Evolutionary conservation across 2,888 invertebrate species (phyloP), one percentile per base, ranked within the genome.

Genomic region (Xestia c-nigrum): DNA sequence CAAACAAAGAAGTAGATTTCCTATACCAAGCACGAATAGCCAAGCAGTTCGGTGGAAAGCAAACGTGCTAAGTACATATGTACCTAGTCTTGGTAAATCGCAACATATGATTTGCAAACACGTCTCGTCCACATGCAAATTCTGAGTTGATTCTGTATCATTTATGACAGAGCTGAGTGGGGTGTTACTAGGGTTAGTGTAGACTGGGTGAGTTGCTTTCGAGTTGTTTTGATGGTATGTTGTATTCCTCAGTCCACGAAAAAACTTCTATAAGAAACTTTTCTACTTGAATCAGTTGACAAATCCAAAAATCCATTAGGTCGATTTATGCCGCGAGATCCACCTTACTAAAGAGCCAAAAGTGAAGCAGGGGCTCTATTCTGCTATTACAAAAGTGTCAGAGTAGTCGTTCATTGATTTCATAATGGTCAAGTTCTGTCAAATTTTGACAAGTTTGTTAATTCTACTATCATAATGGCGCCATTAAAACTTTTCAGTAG

Each of bases 51-150:
- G 16, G 59, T 14, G 57, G 19, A 83, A 78, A 77, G 76, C 75
- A 85, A 78, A 85, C 76, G 69, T 43, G 71, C 71, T 76, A 78
- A 86, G 78, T 82, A 85, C 84, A 84, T 81, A 69, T 81, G 84
- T 85, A 89, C 84, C 78, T 76, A 84, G 82, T 81, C 83, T 84
- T 80, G 78, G 87, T 86, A 87, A 86, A 86, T 83, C 89, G 89
- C 83, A 92, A 91, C 92, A 91, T 91, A 91, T 91, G 91, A 91
- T 92, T 93, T 89, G 90, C 90, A 93, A 92, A 90, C 93, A 91
- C 88, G 89, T 90, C 91, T 89, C 91, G 89, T 89, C 85, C 87
- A 75, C 88, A 90, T 92, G 92, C 90, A 91, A 92, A 93, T 92
- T 88, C 83, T 78, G 88, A 84, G 84, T 87, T 87, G 91, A 89